A percentile compares a stretch with the other conserved stretches of the same genome.
These are phyloP conservation scores for Rafetus swinhoei DNA, from an alignment of 2,113 vertebrate genomes.

Conservation along the genomic window DNA sequence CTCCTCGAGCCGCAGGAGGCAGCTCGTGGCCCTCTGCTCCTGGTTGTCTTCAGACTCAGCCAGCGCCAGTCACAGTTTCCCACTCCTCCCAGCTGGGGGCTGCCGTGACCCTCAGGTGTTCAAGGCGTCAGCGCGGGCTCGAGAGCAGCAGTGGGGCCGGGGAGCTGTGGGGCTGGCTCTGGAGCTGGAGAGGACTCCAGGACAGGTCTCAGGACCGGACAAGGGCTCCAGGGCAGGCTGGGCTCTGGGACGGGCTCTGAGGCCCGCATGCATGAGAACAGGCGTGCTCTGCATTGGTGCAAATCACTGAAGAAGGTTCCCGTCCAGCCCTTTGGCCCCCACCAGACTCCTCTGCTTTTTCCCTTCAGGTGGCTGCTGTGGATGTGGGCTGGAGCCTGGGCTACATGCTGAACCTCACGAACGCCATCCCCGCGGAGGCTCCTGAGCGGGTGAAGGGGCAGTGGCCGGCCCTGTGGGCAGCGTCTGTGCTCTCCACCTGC, in stretches of 20 bases:
- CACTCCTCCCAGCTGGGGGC: too few relatives aligned
- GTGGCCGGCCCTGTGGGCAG: constrained; percentile 72
- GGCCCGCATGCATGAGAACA: not conserved
- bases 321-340: not conserved
- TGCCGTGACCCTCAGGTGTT: too few relatives aligned
- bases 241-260: not conserved
- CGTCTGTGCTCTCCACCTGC: constrained; percentile 72
- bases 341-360: not conserved
- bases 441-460: constrained; percentile 62
- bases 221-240: too few relatives aligned
- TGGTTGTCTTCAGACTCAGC: too few relatives aligned
- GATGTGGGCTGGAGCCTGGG: constrained; percentile 89
- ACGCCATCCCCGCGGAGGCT: constrained; percentile 80
- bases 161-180: too few relatives aligned
- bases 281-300: not conserved
- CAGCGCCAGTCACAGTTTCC: too few relatives aligned
- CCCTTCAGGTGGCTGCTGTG: constrained; percentile 73
- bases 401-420: constrained; percentile 88
- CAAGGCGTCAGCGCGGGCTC: too few relatives aligned
- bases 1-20: too few relatives aligned
- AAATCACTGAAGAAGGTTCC: not conserved
- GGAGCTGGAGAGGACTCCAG: too few relatives aligned
- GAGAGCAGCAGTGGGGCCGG: too few relatives aligned
- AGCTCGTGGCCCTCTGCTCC: too few relatives aligned
- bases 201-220: too few relatives aligned